Conservation (phyloP, 23 tunicate genomes). For the Ciona savignyi region DNA sequence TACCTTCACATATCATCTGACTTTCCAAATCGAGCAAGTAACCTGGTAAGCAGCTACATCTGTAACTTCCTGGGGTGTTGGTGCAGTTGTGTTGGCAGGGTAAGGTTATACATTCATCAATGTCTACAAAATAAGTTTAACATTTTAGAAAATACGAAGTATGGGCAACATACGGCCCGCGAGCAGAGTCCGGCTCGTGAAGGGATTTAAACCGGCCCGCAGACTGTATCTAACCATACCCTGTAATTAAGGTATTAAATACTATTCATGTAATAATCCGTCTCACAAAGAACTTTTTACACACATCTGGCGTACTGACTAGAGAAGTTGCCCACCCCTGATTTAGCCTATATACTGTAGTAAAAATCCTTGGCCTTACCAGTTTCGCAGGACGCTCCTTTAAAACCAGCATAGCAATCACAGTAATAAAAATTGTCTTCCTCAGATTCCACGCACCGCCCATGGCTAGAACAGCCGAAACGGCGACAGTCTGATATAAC, state of each 20-base stretch:
- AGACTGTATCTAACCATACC: no score
- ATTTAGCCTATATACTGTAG: no score
- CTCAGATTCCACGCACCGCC: neutral
- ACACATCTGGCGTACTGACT: no score
- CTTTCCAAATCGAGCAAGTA: constrained; percentile 39
- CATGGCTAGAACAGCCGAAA: constrained; percentile 7
- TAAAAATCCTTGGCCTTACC: no score
- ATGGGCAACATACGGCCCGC: no score
- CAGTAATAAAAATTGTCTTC: neutral
- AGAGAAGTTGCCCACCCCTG: no score
- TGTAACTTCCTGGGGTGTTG: constrained; percentile 40
- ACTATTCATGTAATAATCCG: no score
- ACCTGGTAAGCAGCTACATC: constrained; percentile 58
- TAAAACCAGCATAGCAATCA: constrained; percentile 5
- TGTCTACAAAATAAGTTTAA: neutral
- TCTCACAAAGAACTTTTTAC: neutral
- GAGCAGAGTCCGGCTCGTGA: no score
- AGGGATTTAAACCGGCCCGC: no score
- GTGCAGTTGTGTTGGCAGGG: constrained; percentile 61
- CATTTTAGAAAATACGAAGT: no score
- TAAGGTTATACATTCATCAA: constrained; percentile 35
- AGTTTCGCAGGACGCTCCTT: constrained; percentile 7
- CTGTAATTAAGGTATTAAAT: no score
- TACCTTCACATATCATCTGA: constrained; percentile 11
- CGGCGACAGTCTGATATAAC: constrained; percentile 13